Evolutionary conservation across 2,888 invertebrate species (phyloP).

Genomic region (Scaptomyza reducta): DNA sequence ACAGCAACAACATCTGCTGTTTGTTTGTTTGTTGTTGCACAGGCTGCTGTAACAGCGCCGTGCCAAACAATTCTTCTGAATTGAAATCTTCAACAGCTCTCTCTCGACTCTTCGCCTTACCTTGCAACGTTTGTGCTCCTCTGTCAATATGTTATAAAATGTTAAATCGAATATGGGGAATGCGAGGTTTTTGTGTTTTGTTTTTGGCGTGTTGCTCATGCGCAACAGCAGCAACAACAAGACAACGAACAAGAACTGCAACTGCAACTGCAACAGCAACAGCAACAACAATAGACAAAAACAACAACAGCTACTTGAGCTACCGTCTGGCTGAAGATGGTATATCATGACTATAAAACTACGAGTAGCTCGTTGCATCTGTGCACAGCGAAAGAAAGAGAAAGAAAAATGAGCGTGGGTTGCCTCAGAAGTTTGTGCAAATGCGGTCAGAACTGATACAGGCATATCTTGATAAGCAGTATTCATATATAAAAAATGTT

Average conservation of each 20-base stretch:
- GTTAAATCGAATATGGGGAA: constrained; percentile 47
- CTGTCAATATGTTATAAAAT: constrained; percentile 55
- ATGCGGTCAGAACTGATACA: background rate
- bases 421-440: constrained; percentile 5
- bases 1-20: constrained; percentile 43
- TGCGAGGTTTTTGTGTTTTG: constrained; percentile 23
- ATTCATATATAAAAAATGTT: too few species aligned
- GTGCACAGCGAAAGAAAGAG: background rate
- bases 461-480: background rate
- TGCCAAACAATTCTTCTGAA: constrained; percentile 56
- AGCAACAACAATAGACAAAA: constrained; percentile 36
- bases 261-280: background rate
- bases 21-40: constrained; percentile 20
- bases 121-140: constrained; percentile 4
- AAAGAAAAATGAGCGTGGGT: constrained; percentile 17
- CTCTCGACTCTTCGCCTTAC: constrained; percentile 1
- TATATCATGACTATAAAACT: constrained; percentile 35
- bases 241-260: constrained; percentile 3
- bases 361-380: constrained; percentile 15
- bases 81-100: constrained; percentile 46
- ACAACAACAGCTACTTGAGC: constrained; percentile 27
- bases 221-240: constrained; percentile 65
- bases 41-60: constrained; percentile 46
- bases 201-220: constrained; percentile 56
- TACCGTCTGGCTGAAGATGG: constrained; percentile 48